A percentile compares a stretch with the other conserved stretches of the same genome.
phyloP scores from a whole-genome alignment of 1,140 invertebrate species.

The Monochamus saltuarius region DNA sequence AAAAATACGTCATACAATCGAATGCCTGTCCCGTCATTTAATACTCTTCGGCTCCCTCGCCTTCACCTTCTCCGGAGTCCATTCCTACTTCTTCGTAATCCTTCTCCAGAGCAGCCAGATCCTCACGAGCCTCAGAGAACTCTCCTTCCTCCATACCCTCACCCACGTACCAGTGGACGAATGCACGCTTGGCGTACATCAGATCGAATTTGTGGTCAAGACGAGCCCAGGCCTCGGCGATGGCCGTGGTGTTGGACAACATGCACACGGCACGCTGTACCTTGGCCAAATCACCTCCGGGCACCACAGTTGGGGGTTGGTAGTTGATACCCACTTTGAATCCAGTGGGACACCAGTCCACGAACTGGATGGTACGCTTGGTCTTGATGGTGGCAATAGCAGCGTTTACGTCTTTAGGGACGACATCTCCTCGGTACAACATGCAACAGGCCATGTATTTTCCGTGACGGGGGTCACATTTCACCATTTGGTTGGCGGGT shows the following conservation, averaged over 20 bases:
- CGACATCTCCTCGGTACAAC: constrained; percentile 71
- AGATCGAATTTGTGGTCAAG: constrained; percentile 82
- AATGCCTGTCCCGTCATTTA: constrained; percentile 45
- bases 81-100: constrained; percentile 76
- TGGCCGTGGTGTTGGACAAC: constrained; percentile 84
- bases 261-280: constrained; percentile 84
- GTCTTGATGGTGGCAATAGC: constrained; percentile 90
- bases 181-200: constrained; percentile 82
- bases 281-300: constrained; percentile 78
- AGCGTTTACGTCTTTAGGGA: constrained; percentile 86
- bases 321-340: constrained; percentile 78
- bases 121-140: constrained; percentile 84
- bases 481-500: constrained; percentile 84
- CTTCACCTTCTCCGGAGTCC: constrained; percentile 72
- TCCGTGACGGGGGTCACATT: constrained; percentile 77
- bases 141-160: constrained; percentile 87
- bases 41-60: constrained; percentile 71
- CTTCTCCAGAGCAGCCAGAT: constrained; percentile 80
- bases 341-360: constrained; percentile 81
- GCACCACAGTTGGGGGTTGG: constrained; percentile 81
- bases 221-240: constrained; percentile 82
- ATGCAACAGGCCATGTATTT: constrained; percentile 89
- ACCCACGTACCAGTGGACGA: constrained; percentile 84
- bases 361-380: constrained; percentile 79
- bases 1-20: background rate